A percentile compares a stretch with the other conserved stretches of the same genome.
phyloP scores from a whole-genome alignment of 2,797 vertebrate species.

The Sphaeramia orbicularis region DNA sequence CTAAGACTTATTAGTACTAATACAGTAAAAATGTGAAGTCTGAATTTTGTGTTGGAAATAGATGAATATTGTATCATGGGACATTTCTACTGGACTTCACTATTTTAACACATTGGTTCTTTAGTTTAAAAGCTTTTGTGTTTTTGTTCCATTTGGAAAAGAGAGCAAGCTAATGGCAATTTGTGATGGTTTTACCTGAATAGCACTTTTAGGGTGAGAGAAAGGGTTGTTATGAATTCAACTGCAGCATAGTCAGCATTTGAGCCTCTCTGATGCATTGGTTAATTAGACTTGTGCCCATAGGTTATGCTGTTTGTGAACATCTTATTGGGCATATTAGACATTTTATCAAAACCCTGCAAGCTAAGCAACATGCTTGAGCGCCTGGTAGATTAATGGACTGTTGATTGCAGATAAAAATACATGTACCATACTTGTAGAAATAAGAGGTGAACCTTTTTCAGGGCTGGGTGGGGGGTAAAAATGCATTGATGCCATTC shows the following conservation, averaged over 20 bases:
- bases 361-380: conserved; percentile 41
- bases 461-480: conserved; percentile 50
- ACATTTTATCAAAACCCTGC: conserved; percentile 41
- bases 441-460: conserved; percentile 55
- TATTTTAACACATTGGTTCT: conserved; percentile 32
- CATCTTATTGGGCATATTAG: conserved; percentile 37
- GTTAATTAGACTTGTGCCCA: conserved; percentile 49
- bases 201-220: conserved; percentile 15
- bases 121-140: conserved; percentile 55
- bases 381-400: conserved; percentile 12
- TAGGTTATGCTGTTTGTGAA: conserved; percentile 37
- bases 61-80: neutral
- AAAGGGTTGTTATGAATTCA: conserved; percentile 31
- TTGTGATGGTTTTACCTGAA: conserved; percentile 29
- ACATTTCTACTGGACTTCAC: conserved; percentile 19
- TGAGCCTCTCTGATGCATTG: conserved; percentile 37
- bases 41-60: conserved; percentile 1
- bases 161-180: conserved; percentile 43
- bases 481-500: conserved; percentile 71
- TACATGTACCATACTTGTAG: conserved; percentile 41
- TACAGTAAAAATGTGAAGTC: neutral
- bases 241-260: conserved; percentile 34
- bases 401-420: conserved; percentile 52
- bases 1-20: neutral
- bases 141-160: conserved; percentile 58